phyloP scores from a whole-genome alignment of 2,888 invertebrate species.

The Thymelicus lineola region DNA sequence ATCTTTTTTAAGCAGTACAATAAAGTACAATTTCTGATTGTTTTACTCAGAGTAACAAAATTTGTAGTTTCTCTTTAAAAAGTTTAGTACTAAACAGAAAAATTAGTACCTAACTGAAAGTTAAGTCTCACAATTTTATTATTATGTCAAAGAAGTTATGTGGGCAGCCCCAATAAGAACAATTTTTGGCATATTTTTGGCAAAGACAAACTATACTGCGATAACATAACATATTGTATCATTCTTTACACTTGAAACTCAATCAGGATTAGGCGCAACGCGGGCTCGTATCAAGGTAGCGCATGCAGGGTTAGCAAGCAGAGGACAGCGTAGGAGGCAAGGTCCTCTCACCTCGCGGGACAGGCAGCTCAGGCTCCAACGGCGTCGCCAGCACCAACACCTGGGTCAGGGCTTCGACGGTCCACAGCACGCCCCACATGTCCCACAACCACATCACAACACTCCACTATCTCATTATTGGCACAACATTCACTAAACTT shows the following conservation, averaged over 20 bases:
- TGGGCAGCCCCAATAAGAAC: constrained; percentile 8
- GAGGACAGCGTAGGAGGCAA: constrained; percentile 65
- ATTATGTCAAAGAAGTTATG: not conserved
- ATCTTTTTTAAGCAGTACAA: no score
- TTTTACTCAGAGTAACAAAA: no score
- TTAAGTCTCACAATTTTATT: no score
- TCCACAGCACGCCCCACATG: constrained; percentile 82
- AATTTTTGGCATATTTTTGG: constrained; percentile 5
- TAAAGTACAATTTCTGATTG: no score
- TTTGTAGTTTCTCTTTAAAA: no score
- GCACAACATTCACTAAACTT: constrained; percentile 83
- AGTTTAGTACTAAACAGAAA: no score
- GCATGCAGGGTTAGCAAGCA: constrained; percentile 58
- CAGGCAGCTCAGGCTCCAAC: constrained; percentile 71
- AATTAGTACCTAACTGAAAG: no score
- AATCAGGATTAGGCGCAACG: constrained; percentile 21
- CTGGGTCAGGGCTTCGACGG: constrained; percentile 71
- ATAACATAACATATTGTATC: constrained; percentile 9
- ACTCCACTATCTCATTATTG: constrained; percentile 85
- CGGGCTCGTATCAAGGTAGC: constrained; percentile 45
- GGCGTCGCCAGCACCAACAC: constrained; percentile 71
- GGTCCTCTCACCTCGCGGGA: constrained; percentile 79
- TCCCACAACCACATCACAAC: constrained; percentile 84
- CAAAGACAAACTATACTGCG: not conserved
- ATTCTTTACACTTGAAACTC: not conserved